Evolutionary conservation across 1,140 invertebrate species (phyloP).

Genomic region (Drosophila arizonae): DNA sequence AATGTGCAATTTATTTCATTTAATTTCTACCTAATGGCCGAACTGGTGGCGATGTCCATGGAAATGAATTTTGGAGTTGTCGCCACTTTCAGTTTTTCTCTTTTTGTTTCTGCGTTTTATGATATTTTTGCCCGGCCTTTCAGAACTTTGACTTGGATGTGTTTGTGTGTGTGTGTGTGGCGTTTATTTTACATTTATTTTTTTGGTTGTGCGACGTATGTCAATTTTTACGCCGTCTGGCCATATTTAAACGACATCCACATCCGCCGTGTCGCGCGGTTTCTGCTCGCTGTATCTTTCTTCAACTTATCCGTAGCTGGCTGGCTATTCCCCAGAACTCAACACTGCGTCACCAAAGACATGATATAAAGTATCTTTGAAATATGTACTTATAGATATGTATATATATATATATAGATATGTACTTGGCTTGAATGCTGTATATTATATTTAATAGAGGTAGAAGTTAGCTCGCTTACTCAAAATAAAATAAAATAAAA

Average conservation of each 20-base stretch:
- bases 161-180: slow-evolving; percentile 24
- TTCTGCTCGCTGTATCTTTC: slow-evolving; percentile 9
- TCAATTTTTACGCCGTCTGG: slow-evolving; percentile 77
- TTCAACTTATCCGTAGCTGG: slow-evolving; percentile 28
- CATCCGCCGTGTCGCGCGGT: slow-evolving; percentile 61
- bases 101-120: slow-evolving; percentile 36
- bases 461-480: slow-evolving; percentile 23
- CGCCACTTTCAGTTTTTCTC: slow-evolving; percentile 57
- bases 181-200: not conserved
- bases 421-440: not conserved
- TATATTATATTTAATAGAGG: slow-evolving; percentile 14
- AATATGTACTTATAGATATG: not conserved
- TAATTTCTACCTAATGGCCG: slow-evolving; percentile 60
- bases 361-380: slow-evolving; percentile 13
- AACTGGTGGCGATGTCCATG: slow-evolving; percentile 34
- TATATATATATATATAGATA: slow-evolving; percentile 7
- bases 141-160: slow-evolving; percentile 45
- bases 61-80: slow-evolving; percentile 17
- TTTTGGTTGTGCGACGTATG: slow-evolving; percentile 60
- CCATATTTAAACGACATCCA: slow-evolving; percentile 78
- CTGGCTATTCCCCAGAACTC: slow-evolving; percentile 68
- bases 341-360: slow-evolving; percentile 39
- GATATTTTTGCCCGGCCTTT: slow-evolving; percentile 43
- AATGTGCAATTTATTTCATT: slow-evolving; percentile 74
- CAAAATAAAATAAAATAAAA: not conserved